Evolutionary conservation across 2,888 invertebrate genomes (phyloP).

Genomic region (Drosophila kokeensis): DNA sequence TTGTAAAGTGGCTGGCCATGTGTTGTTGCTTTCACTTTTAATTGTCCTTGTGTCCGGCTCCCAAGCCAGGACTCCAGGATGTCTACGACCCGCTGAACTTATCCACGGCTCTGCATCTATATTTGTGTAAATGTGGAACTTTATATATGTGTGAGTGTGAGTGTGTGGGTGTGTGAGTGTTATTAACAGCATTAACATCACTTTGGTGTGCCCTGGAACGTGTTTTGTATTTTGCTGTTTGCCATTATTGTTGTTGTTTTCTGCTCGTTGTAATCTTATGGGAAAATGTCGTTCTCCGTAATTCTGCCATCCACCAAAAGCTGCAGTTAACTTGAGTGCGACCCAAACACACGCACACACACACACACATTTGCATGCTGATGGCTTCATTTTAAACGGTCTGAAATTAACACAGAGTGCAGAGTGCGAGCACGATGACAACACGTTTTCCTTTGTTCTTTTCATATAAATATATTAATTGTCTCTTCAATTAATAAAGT

Average conservation of each 20-base stretch:
- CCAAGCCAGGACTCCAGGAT: neutral
- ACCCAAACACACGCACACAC: slow-evolving; percentile 16
- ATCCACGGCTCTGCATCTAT: slow-evolving; percentile 1
- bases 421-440: slow-evolving; percentile 24
- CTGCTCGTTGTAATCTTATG: slow-evolving; percentile 52
- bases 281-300: slow-evolving; percentile 26
- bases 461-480: slow-evolving; percentile 57
- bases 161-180: slow-evolving; percentile 34
- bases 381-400: slow-evolving; percentile 47
- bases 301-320: slow-evolving; percentile 9
- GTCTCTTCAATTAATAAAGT: slow-evolving; percentile 51
- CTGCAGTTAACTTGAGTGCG: slow-evolving; percentile 33
- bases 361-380: slow-evolving; percentile 28
- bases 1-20: slow-evolving; percentile 63
- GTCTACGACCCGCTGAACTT: slow-evolving; percentile 4
- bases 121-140: neutral
- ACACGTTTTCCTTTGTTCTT: slow-evolving; percentile 36
- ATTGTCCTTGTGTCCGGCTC: slow-evolving; percentile 60
- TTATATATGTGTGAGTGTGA: slow-evolving; percentile 6
- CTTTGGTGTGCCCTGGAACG: slow-evolving; percentile 69
- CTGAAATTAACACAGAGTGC: slow-evolving; percentile 16
- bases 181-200: slow-evolving; percentile 78
- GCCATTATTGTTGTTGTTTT: slow-evolving; percentile 10
- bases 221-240: slow-evolving; percentile 40
- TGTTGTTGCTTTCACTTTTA: slow-evolving; percentile 66